Percentiles rank a stretch among this genome's conserved stretches.
Evolutionary conservation across 2,888 invertebrate genomes (phyloP).

Genomic region (Eristalis pertinax): DNA sequence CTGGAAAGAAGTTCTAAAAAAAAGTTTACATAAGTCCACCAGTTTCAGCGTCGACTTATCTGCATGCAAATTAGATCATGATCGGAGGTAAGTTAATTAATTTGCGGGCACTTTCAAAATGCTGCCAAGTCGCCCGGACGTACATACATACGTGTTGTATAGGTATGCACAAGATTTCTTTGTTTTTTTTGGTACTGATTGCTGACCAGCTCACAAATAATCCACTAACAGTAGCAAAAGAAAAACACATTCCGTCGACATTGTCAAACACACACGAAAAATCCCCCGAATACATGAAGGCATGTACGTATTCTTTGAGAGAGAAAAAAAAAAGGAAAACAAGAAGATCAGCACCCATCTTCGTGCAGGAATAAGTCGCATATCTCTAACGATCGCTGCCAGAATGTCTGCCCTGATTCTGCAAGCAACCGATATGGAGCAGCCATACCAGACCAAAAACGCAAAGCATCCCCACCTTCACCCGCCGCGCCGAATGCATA

Average conservation of each 20-base stretch:
- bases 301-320: not conserved
- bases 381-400: conserved; percentile 70
- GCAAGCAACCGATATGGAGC: conserved; percentile 43
- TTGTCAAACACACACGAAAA: conserved; percentile 47
- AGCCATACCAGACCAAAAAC: conserved; percentile 63
- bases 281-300: conserved; percentile 31
- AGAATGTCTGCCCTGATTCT: conserved; percentile 69
- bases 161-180: not conserved
- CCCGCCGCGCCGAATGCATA: not conserved
- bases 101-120: conserved; percentile 44
- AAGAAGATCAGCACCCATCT: conserved; percentile 33
- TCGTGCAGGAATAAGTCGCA: conserved; percentile 52
- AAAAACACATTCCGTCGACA: conserved; percentile 27
- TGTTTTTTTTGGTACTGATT: not conserved
- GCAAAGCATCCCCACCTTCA: conserved; percentile 29
- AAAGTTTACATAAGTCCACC: too few species aligned
- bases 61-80: conserved; percentile 59
- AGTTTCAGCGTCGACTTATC: not conserved
- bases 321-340: not conserved
- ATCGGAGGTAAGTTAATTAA: conserved; percentile 51
- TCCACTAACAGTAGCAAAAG: conserved; percentile 19
- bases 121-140: not conserved
- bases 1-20: not conserved
- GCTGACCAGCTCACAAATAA: conserved; percentile 13
- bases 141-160: too few species aligned